Percentiles rank a stretch among this genome's conserved stretches.
Evolutionary conservation across 2,888 invertebrate species (phyloP).

Genomic region (Drosophila kanekoi): DNA sequence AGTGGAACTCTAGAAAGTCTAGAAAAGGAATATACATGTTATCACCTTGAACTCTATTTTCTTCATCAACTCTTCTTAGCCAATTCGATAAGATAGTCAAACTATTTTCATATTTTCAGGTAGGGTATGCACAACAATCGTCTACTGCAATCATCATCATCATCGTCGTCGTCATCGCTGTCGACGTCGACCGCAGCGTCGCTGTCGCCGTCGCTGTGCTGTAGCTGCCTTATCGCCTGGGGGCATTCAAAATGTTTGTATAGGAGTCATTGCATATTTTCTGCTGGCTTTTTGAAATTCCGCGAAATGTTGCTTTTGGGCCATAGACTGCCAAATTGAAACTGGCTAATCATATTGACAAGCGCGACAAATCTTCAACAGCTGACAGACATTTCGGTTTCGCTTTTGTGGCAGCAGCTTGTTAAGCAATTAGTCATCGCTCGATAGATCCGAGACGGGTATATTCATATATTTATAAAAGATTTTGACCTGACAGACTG

Average conservation of each 20-base stretch:
- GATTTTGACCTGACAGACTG: no score
- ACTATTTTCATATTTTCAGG: no score
- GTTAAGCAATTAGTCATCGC: slow-evolving; percentile 57
- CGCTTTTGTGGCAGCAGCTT: slow-evolving; percentile 40
- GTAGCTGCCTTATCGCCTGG: slow-evolving; percentile 33
- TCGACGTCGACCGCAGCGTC: slow-evolving; percentile 22
- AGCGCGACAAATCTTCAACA: slow-evolving; percentile 59
- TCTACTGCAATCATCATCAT: slow-evolving; percentile 41
- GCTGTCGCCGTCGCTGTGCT: not conserved
- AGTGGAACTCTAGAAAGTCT: no score
- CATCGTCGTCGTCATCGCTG: slow-evolving; percentile 36
- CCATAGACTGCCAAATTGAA: slow-evolving; percentile 29
- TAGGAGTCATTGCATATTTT: slow-evolving; percentile 45
- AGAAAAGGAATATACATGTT: no score
- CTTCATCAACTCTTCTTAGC: not conserved
- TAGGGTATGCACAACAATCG: slow-evolving; percentile 28
- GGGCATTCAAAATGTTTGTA: slow-evolving; percentile 56
- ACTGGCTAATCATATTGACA: slow-evolving; percentile 63
- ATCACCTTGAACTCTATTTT: no score
- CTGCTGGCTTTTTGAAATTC: slow-evolving; percentile 36
- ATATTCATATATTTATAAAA: not conserved
- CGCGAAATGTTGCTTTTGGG: slow-evolving; percentile 37
- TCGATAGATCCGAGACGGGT: not conserved
- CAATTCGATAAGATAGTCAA: no score
- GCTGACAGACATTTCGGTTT: slow-evolving; percentile 43